Evolutionary conservation across 2,888 invertebrate species (phyloP).

Genomic region (Syritta pipiens): DNA sequence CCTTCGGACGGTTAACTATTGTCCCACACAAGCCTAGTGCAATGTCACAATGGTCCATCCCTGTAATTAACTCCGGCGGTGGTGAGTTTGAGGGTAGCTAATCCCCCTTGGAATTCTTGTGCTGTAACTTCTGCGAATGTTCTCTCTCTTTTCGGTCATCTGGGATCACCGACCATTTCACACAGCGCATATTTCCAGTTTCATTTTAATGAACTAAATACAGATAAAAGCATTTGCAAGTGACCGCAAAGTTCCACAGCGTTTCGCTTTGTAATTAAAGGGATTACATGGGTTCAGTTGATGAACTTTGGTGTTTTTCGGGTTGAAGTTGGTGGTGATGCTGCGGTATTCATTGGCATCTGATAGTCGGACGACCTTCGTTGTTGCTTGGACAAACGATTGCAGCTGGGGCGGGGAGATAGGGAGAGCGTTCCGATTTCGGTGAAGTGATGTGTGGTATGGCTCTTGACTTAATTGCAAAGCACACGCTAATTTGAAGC

Average conservation of each 20-base stretch:
- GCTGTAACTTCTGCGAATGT: conserved; percentile 28
- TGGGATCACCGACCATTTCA: conserved; percentile 56
- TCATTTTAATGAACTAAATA: conserved; percentile 60
- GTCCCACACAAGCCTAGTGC: conserved; percentile 21
- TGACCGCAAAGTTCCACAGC: conserved; percentile 47
- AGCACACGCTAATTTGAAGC: no score
- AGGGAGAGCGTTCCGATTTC: no score
- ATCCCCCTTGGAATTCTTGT: conserved; percentile 14
- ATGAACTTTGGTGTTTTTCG: conserved; percentile 45
- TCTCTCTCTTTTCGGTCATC: conserved; percentile 52
- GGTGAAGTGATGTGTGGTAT: no score
- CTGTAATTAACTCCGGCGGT: conserved; percentile 49
- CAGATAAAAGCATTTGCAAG: conserved; percentile 60
- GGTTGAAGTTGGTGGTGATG: conserved; percentile 2
- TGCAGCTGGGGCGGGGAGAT: no score
- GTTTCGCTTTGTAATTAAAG: conserved; percentile 55
- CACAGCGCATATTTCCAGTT: conserved; percentile 57
- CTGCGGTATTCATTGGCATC: conserved; percentile 14
- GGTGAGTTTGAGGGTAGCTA: conserved; percentile 21
- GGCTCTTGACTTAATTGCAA: no score
- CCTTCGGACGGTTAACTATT: conserved; percentile 35
- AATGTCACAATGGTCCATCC: conserved; percentile 20
- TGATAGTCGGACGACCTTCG: neutral
- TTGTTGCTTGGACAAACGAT: no score
- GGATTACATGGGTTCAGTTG: conserved; percentile 61